These are phyloP conservation scores for Pipra filicauda DNA, from an alignment of 2,113 vertebrate species.

Conservation along the genomic window DNA sequence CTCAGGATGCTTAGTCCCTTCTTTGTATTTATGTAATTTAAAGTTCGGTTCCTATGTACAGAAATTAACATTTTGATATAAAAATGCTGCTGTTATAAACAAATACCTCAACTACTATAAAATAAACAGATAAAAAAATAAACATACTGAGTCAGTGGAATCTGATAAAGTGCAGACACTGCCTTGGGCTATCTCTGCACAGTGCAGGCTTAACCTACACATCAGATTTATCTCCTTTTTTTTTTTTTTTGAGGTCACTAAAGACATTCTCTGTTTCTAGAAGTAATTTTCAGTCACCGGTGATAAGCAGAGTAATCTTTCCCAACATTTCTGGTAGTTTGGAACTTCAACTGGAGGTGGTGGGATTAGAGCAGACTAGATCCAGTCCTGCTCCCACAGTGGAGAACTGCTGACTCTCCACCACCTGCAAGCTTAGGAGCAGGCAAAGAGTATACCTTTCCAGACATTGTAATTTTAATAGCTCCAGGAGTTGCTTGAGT, in stretches of 20 bases:
- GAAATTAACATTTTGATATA: conserved; percentile 38
- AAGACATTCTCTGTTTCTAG: conserved; percentile 60
- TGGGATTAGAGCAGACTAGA: background rate
- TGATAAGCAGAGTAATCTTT: conserved; percentile 59
- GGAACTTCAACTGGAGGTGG: background rate
- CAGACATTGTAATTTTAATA: background rate
- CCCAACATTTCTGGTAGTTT: conserved; percentile 25
- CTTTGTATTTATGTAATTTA: background rate
- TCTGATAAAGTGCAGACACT: conserved; percentile 26
- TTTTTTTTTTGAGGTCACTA: conserved; percentile 25
- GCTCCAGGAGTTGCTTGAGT: background rate
- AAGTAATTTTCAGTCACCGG: conserved; percentile 60
- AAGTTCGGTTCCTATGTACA: background rate
- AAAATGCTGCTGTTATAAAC: conserved; percentile 2
- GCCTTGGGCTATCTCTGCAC: conserved; percentile 47
- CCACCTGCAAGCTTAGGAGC: background rate
- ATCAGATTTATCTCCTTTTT: conserved; percentile 26
- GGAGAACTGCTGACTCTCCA: rapidly evolving
- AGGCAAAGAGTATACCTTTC: background rate
- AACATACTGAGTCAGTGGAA: conserved; percentile 44
- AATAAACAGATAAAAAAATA: conserved; percentile 49
- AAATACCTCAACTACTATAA: conserved; percentile 7
- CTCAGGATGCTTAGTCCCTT: background rate
- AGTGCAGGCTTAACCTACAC: conserved; percentile 26
- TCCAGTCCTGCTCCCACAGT: rapidly evolving